phyloP scores from a whole-genome alignment of 2,888 invertebrate genomes.

The Aphidoletes aphidimyza region DNA sequence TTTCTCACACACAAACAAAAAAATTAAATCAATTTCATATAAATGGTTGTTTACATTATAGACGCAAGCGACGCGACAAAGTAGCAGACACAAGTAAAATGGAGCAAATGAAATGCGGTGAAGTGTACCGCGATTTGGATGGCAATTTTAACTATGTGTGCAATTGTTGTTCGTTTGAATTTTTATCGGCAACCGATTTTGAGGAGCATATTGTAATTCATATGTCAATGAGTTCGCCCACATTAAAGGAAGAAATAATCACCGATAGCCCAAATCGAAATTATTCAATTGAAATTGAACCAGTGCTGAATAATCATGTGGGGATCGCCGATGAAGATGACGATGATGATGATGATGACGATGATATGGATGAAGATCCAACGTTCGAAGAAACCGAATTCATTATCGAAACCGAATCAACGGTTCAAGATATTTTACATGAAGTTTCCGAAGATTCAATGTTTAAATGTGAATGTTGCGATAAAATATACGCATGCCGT shows the following conservation, averaged over 20 bases:
- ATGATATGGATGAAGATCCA: constrained; percentile 15
- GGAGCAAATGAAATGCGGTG: constrained; percentile 52
- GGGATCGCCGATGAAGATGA: neutral
- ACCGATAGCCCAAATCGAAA: neutral
- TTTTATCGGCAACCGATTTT: constrained; percentile 38
- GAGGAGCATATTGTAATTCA: constrained; percentile 37
- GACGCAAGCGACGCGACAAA: neutral
- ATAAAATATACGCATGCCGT: neutral
- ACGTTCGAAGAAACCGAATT: constrained; percentile 38
- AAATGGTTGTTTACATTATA: neutral
- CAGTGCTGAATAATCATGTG: neutral
- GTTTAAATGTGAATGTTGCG: constrained; percentile 43
- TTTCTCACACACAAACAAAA: neutral
- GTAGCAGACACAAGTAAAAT: neutral
- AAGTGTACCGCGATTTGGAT: constrained; percentile 30
- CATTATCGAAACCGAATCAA: neutral
- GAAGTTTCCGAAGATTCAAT: neutral
- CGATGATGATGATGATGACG: neutral
- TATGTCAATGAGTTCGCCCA: neutral
- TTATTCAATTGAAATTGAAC: constrained; percentile 50
- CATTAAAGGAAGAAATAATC: neutral
- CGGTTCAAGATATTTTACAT: constrained; percentile 18
- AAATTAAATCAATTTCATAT: neutral
- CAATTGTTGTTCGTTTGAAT: constrained; percentile 38
- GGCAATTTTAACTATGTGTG: constrained; percentile 42